These are phyloP conservation scores for Tapera naevia DNA, from an alignment of 2,797 vertebrate genomes.

Conservation along the genomic window DNA sequence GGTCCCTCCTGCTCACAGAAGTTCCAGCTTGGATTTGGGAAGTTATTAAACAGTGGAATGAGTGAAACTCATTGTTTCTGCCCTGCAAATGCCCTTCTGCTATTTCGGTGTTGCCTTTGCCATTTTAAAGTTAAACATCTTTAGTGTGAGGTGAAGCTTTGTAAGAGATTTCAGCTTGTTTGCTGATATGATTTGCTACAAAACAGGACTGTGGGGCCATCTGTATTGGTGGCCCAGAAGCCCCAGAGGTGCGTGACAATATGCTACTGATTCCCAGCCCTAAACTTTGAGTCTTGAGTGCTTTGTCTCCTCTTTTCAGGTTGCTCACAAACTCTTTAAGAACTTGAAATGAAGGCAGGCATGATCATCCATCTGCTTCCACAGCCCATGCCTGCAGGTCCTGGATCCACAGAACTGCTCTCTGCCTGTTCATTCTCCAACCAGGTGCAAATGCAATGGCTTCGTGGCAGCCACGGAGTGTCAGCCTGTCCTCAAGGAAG, in stretches of 20 bases:
- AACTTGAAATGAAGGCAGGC: conserved; percentile 71
- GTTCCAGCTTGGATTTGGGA: rapidly evolving
- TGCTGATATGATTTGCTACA: background rate
- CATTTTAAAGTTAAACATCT: background rate
- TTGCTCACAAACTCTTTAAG: conserved; percentile 78
- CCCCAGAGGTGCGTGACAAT: rapidly evolving
- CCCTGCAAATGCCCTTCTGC: background rate
- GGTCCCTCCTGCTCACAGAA: background rate
- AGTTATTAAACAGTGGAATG: background rate
- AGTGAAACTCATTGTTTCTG: rapidly evolving
- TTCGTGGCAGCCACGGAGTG: background rate
- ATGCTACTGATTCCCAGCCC: background rate
- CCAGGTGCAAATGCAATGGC: background rate
- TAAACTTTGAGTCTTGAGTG: background rate
- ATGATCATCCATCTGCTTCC: background rate
- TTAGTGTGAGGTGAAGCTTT: background rate
- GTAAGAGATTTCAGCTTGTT: background rate
- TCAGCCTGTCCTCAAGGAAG: background rate
- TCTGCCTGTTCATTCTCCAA: background rate
- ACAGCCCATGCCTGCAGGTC: rapidly evolving
- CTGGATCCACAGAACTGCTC: background rate
- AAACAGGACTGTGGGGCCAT: background rate
- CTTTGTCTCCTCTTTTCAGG: conserved; percentile 59
- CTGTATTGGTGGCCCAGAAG: background rate
- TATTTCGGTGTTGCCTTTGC: background rate